Conservation (phyloP, 2,113 vertebrate genomes). For the Myotis lucifugus region DNA sequence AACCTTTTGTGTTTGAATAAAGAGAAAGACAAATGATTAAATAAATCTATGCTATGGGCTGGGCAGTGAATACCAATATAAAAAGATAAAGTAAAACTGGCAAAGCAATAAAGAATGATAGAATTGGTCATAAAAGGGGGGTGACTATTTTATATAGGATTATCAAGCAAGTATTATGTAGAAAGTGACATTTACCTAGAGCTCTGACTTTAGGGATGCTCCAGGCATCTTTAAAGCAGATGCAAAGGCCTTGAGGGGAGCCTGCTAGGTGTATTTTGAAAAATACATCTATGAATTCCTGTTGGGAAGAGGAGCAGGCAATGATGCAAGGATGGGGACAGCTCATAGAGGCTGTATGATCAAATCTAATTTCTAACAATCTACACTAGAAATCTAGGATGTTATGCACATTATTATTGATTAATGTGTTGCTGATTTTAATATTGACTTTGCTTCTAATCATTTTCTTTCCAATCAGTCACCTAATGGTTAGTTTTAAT, state of each 20-base stretch:
- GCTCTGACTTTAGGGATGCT: neutral
- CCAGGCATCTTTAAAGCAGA: neutral
- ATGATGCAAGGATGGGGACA: neutral
- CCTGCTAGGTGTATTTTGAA: neutral
- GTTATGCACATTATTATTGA: neutral
- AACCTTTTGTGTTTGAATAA: neutral
- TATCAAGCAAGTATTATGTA: neutral
- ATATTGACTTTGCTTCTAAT: neutral
- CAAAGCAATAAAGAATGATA: neutral
- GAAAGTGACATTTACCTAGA: neutral
- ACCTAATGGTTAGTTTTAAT: neutral
- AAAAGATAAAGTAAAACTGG: neutral
- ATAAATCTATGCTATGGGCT: neutral
- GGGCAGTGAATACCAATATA: neutral
- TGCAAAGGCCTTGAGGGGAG: neutral
- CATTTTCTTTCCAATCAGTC: neutral
- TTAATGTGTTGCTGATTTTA: neutral
- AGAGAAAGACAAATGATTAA: slow-evolving; percentile 11
- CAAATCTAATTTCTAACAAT: neutral
- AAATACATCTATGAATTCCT: neutral
- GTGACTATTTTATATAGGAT: neutral
- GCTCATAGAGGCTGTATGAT: neutral
- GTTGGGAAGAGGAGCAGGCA: neutral
- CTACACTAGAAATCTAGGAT: neutral
- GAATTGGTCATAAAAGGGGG: too few species aligned